Evolutionary conservation across 2,797 vertebrate genomes (phyloP).

Genomic region (Trachops cirrhosus): DNA sequence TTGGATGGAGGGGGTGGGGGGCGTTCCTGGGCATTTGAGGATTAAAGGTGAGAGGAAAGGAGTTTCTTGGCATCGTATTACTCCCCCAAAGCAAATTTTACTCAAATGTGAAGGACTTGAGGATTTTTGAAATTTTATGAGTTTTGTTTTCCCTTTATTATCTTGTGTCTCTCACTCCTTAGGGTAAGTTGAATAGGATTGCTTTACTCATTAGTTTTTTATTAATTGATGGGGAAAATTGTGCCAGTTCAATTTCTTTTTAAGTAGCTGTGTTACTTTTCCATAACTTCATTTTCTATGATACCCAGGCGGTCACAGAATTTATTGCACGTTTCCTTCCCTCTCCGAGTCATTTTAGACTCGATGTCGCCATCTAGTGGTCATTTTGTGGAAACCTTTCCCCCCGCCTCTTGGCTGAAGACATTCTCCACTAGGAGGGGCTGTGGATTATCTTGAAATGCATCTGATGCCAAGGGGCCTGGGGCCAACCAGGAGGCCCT

Average conservation of each 20-base stretch:
- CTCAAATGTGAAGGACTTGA: neutral
- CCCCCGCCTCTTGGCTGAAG: neutral
- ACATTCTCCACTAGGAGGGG: neutral
- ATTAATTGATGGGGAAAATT: neutral
- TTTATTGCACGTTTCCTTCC: neutral
- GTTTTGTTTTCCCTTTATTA: neutral
- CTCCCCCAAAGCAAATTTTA: neutral
- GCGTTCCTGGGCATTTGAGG: neutral
- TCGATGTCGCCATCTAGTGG: conserved; percentile 64
- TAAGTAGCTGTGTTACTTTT: neutral
- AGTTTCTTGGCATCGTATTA: neutral
- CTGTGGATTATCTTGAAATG: neutral
- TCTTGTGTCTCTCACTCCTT: neutral
- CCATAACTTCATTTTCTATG: neutral
- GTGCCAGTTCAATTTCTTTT: neutral
- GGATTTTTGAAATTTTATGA: neutral
- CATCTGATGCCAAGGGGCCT: accelerated
- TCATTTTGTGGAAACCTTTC: neutral
- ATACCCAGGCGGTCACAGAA: neutral
- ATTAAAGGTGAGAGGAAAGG: neutral
- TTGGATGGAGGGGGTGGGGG: too few relatives aligned
- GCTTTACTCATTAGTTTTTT: neutral
- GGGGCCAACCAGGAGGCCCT: neutral
- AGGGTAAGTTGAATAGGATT: neutral
- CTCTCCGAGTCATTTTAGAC: neutral